Evolutionary conservation across 1,140 invertebrate genomes (phyloP).

Genomic region (Lordiphosa stackelbergi): DNA sequence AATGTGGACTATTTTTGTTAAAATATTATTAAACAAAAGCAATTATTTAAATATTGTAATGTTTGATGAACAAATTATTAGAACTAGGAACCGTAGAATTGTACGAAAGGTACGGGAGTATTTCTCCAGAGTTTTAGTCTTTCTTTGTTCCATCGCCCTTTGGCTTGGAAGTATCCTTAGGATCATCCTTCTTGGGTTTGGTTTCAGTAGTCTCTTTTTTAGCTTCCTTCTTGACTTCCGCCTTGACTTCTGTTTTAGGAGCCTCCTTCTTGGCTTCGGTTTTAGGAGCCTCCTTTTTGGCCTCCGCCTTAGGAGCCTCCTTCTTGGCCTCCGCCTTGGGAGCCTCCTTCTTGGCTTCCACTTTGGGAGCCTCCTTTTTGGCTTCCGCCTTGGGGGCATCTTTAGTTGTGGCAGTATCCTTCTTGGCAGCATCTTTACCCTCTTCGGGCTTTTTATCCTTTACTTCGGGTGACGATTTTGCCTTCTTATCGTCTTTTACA

Average conservation of each 20-base stretch:
- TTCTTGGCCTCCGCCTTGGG: not conserved
- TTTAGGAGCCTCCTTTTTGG: not conserved
- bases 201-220: too few species aligned
- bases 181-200: too few species aligned
- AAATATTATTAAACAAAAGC: too few species aligned
- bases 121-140: too few species aligned
- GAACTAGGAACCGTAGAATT: too few species aligned
- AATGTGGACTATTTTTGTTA: too few species aligned
- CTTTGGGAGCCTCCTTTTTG: conserved; percentile 7
- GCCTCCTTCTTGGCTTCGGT: not conserved
- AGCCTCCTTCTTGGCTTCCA: not conserved
- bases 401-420: not conserved
- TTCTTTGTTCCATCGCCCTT: too few species aligned
- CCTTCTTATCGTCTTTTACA: not conserved
- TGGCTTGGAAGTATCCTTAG: not conserved
- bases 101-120: too few species aligned
- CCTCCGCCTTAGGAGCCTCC: conserved; percentile 1
- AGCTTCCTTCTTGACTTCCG: too few species aligned
- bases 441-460: conserved; percentile 11
- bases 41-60: too few species aligned
- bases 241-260: too few species aligned
- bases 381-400: conserved; percentile 9
- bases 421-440: conserved; percentile 5
- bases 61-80: too few species aligned
- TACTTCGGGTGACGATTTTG: not conserved